Base-by-base conservation (phyloP, 2,888 invertebrate genomes). In the Terebella lapidaria region DNA sequence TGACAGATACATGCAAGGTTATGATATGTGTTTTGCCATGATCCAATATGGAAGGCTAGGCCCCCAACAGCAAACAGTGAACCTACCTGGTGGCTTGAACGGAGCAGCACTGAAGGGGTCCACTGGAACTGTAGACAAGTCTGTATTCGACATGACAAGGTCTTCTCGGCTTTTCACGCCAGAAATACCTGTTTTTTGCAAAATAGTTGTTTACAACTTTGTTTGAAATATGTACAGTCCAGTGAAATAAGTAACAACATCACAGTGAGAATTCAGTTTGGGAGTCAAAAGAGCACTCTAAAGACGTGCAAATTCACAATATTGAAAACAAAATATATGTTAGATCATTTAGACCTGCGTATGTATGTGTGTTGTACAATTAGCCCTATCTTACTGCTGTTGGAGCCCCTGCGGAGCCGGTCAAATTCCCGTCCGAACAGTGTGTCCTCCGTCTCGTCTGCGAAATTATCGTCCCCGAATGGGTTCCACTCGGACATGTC, bases 391-490 rank as follows among this genome's bases (percentile, higher is more conserved):
- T 85, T 83, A 87, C 90, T 90, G 77, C 87, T 88, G 79, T 88
- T 88, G 72, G 89, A 89, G 67, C 89, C 88, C 71, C 88, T 84
- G 69, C 90, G 82, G 71, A 90, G 87, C 80, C 88, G 88, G 78
- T 91, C 90, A 77, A 91, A 90, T 80, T 91, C 90, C 46, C 87
- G 88, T 59, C 90, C 90, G 79, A 91, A 90, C 69, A 89, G 86
- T 71, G 88, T 87, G 83, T 91, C 90, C 73, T 90, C 90, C 2
- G 88, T 87, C 81, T 89, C 85, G 72, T 87, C 87, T 75, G 86
- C 86, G 76, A 89, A 89, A 27, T 87, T 87, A 58, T 80, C 81
- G 57, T 86, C 84, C 73, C 88, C 89, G 74, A 91, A 91, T 1
- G 91, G 91, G 82, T 91, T 91, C 91, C 91, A 91, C 67, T 88